phyloP scores from a whole-genome alignment of 2,888 invertebrate genomes.

The Euplexia lucipara region DNA sequence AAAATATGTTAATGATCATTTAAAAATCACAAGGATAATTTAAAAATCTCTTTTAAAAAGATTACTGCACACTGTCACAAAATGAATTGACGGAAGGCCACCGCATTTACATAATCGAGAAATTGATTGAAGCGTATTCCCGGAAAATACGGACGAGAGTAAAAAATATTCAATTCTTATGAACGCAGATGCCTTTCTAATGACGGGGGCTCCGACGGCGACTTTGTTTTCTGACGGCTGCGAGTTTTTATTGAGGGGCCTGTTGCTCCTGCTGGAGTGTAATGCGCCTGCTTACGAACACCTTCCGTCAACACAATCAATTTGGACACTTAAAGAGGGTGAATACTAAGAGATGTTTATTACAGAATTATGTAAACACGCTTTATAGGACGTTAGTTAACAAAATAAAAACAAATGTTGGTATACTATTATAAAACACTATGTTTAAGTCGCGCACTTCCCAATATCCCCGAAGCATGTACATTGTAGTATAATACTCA shows the following conservation, averaged over 20 bases:
- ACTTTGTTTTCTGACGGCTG: conserved; percentile 65
- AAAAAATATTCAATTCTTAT: conserved; percentile 81
- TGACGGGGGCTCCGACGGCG: conserved; percentile 70
- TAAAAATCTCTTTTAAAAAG: conserved; percentile 76
- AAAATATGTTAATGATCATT: conserved; percentile 61
- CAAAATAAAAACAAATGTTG: no score
- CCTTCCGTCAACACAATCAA: conserved; percentile 54
- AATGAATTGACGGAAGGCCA: conserved; percentile 77
- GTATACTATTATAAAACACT: no score
- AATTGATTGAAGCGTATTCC: conserved; percentile 88
- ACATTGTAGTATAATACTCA: no score
- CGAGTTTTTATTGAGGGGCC: conserved; percentile 68
- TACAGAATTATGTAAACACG: conserved; percentile 22
- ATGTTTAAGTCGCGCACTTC: no score
- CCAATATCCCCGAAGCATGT: no score
- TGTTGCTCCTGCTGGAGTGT: conserved; percentile 67
- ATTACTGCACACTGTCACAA: conserved; percentile 72
- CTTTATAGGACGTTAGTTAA: background rate
- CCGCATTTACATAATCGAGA: conserved; percentile 87
- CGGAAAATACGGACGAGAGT: conserved; percentile 75
- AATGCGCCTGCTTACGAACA: conserved; percentile 47
- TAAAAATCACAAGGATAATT: conserved; percentile 73
- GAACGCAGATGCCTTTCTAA: conserved; percentile 82
- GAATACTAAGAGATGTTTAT: conserved; percentile 44
- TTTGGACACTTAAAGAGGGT: conserved; percentile 40